Base-by-base conservation (phyloP, 2,113 vertebrate genomes). In the Cettia cetti region DNA sequence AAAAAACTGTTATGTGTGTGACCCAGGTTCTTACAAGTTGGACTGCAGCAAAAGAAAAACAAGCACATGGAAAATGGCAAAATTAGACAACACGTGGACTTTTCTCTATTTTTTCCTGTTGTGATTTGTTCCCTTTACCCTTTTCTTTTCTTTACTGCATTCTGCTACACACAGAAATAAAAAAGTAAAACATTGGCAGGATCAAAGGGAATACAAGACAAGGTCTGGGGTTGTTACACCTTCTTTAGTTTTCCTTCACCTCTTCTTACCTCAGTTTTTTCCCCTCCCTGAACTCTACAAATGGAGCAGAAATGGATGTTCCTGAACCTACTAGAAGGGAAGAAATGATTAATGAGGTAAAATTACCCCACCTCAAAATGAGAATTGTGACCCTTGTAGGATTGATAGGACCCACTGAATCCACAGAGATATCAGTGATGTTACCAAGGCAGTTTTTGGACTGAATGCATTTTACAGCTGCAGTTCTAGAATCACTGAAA, bases 61-160 rank as follows among this genome's bases (percentile, higher is more conserved):
- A 93, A 89, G 26, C 40, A 47, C 71, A 86, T 28, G 72, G 92
- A 95, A 94, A 90, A 92, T 28, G 52, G 64, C 72, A 93, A 92
- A 95, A 89, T 53, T 31, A 68, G 56, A 74, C 1, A 8, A 76
- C 75, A 90, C 0, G 1, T 80, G 44, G 92, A 64, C 49, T 68
- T 71, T 56, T 82, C 75, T 80, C 77, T 44, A 82, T 69, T 26
- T 91, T 94, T 86, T 91, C 60, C 56, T 93, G 37, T 68, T 90
- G 56, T 44, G 80, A 84, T 63, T 90, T 16, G 11, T 80, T 86
- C 49, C 56, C 6, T 86, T 93, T 90, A 47, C 68, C 76, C 45
- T 49, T 74, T 89, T 89, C n/a, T 84, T 10, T 44, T 93, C 11
- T 64, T 66, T 47, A 66, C 24, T 76, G 16, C 45, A 56, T 57